phyloP scores from a whole-genome alignment of 2,113 vertebrate species.

The Labrus mixtus region DNA sequence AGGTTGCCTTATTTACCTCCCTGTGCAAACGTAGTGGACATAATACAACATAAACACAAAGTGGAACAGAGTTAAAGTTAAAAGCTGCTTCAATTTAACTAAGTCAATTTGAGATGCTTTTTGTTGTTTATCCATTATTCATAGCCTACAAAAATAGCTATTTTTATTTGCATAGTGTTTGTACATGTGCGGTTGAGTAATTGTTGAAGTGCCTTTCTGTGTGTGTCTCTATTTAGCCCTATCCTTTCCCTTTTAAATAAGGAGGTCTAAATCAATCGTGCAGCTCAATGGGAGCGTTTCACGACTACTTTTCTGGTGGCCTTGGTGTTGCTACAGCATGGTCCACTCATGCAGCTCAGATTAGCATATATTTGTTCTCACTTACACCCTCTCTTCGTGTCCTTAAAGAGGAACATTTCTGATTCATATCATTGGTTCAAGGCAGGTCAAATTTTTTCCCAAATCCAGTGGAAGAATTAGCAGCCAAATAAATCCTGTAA shows the following conservation, averaged over 20 bases:
- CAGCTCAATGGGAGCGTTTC: constrained; percentile 58
- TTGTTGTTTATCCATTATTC: neutral
- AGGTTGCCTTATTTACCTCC: constrained; percentile 53
- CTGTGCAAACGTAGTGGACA: constrained; percentile 39
- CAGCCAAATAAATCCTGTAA: neutral
- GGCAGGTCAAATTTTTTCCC: neutral
- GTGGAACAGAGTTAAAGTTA: neutral
- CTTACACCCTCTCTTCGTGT: neutral
- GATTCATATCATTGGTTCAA: neutral
- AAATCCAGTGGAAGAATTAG: too few species aligned
- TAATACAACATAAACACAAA: neutral
- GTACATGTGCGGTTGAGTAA: neutral
- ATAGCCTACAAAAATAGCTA: constrained; percentile 11
- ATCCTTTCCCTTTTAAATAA: constrained; percentile 42
- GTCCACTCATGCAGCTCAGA: constrained; percentile 60
- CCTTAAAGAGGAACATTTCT: constrained; percentile 39
- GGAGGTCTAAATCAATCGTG: constrained; percentile 63
- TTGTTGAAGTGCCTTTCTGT: constrained; percentile 24
- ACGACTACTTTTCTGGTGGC: constrained; percentile 48
- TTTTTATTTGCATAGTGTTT: neutral
- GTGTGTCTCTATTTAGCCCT: constrained; percentile 33
- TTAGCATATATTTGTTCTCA: constrained; percentile 44
- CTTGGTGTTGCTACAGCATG: constrained; percentile 51
- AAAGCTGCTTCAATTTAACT: constrained; percentile 1
- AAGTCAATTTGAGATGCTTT: neutral